Conservation (phyloP, 2,888 invertebrate species). For the Tenthredo notha region DNA sequence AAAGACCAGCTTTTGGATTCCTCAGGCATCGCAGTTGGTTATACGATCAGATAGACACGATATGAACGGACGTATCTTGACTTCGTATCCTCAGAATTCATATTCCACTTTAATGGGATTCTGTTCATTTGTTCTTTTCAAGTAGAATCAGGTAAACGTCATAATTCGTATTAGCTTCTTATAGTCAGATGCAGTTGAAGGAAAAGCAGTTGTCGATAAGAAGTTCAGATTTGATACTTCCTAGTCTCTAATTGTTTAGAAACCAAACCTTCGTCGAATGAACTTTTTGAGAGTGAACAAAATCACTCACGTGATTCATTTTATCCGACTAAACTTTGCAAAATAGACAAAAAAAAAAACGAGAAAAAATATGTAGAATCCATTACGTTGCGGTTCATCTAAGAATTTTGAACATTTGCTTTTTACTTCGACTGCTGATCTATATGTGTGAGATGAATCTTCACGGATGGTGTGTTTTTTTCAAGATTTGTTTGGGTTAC, state of each 20-base stretch:
- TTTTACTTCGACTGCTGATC: not conserved
- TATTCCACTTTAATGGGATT: not conserved
- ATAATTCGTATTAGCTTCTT: not conserved
- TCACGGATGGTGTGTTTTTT: not conserved
- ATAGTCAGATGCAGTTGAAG: not conserved
- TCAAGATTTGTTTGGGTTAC: not conserved
- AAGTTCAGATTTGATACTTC: not conserved
- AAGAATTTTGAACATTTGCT: not conserved
- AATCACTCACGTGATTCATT: not conserved
- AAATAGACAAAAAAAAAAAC: too few species aligned
- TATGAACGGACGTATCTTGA: not conserved
- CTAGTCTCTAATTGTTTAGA: not conserved
- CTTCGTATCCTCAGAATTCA: not conserved
- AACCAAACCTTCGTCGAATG: not conserved
- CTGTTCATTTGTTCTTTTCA: not conserved
- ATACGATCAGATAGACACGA: slow-evolving; percentile 19
- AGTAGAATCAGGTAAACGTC: not conserved
- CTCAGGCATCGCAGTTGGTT: not conserved
- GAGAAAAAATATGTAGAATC: too few species aligned
- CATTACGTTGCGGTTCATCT: too few species aligned
- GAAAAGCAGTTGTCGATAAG: not conserved
- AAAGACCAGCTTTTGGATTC: slow-evolving; percentile 18
- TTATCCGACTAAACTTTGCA: not conserved
- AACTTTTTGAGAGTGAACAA: not conserved
- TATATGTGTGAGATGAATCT: too few species aligned